Base-by-base conservation (phyloP, 2,113 vertebrate genomes). In the Seriola aureovittata region DNA sequence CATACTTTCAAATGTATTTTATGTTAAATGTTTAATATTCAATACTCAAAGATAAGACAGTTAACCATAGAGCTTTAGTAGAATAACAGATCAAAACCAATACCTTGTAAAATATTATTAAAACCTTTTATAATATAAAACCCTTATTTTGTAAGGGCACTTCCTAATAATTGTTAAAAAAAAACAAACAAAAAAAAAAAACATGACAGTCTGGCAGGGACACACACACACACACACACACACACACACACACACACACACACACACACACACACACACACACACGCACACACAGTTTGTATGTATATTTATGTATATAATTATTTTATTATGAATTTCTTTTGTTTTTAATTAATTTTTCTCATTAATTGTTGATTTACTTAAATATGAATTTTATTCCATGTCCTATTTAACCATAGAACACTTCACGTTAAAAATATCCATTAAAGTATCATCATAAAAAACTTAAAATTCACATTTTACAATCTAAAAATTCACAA, bases 401-500 rank as follows among this genome's bases (percentile, higher is more conserved):
- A 5, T 36, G 0, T 36, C 14, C 23, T 17, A 11, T 48, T 63
- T 34, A 72, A 25, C 29, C 13, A 44, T 19, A 38, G 21, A 66
- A 50, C 11, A 1, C 38, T 34, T 65, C 8, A 8, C 2, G 13
- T 32, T 70, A 32, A 23, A 50, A 8, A 25, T 50, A 32, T 29
- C 34, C 36, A 58, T 54, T 19, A 55, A 42, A 60, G 16, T 46
- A 44, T 29, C 34, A 16, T 1, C 11, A 69, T 54, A 70, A 69
- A 50, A 58, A 68, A 36, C 3, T 25, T 57, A n/a, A 34, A 50
- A 21, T 59, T 50, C 11, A 69, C 25, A 29, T 48, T 81, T 77
- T 71, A 71, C 3, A 48, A 42, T 32, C 40, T 48, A 34, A 57
- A 71, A 71, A 73, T 63, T n/a, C 5, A 34, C 17, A 25, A 8